A percentile compares a stretch with the other conserved stretches of the same genome.
phyloP scores from a whole-genome alignment of 2,888 invertebrate genomes.

The Sinelater perroti region DNA sequence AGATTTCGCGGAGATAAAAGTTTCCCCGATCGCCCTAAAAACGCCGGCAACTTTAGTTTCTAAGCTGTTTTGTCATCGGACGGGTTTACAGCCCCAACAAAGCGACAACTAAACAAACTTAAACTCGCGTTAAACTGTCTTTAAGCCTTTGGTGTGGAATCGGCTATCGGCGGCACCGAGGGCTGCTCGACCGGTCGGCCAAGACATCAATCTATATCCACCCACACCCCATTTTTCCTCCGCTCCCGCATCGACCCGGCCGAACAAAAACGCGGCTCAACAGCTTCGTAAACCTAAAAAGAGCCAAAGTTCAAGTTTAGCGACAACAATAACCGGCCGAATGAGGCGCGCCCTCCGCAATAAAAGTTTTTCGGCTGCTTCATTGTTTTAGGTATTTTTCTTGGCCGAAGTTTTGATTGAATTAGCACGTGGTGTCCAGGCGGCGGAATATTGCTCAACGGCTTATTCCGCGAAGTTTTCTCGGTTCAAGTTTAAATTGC shows the following conservation, averaged over 20 bases:
- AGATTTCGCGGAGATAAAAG: no score
- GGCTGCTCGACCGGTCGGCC: conserved; percentile 21
- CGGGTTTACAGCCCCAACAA: conserved; percentile 26
- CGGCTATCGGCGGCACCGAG: conserved; percentile 21
- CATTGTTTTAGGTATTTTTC: no score
- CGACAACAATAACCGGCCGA: background rate
- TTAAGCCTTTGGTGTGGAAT: conserved; percentile 32
- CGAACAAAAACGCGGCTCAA: conserved; percentile 1
- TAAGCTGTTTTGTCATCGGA: conserved; percentile 23
- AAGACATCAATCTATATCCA: conserved; percentile 30
- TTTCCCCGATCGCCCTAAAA: no score
- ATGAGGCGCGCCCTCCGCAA: conserved; percentile 1
- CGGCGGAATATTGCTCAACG: no score
- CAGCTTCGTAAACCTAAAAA: conserved; percentile 15
- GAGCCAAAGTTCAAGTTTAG: conserved; percentile 11
- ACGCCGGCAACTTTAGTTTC: conserved; percentile 12
- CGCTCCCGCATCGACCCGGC: conserved; percentile 6
- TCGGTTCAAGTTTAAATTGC: no score
- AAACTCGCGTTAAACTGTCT: conserved; percentile 34
- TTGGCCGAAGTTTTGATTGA: no score
- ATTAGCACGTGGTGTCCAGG: no score
- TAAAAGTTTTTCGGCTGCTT: background rate
- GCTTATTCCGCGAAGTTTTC: no score
- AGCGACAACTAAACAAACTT: conserved; percentile 31
- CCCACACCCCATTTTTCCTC: conserved; percentile 20